phyloP scores from a whole-genome alignment of 2,113 vertebrate genomes.

The Chionodraco myersi region DNA sequence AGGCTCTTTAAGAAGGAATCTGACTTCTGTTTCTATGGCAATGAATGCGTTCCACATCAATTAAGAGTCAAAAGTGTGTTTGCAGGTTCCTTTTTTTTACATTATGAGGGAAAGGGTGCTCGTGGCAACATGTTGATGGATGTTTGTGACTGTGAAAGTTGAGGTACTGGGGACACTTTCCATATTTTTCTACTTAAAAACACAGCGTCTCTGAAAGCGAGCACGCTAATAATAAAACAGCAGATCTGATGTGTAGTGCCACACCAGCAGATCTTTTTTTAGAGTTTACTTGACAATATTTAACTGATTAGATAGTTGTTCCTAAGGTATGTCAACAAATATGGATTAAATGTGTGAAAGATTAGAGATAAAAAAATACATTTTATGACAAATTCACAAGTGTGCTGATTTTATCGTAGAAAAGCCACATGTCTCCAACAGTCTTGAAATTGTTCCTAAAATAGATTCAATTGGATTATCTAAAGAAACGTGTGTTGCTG shows the following conservation, averaged over 20 bases:
- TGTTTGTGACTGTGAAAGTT: constrained; percentile 18
- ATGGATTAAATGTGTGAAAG: neutral
- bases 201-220: constrained; percentile 11
- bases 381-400: no score
- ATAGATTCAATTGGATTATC: neutral
- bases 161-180: neutral
- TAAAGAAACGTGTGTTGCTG: neutral
- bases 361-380: no score
- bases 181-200: constrained; percentile 4
- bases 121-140: constrained; percentile 16
- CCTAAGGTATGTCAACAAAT: neutral
- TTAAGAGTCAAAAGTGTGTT: constrained; percentile 1
- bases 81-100: neutral
- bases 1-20: neutral
- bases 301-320: neutral
- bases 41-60: constrained; percentile 6
- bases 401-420: neutral
- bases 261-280: neutral
- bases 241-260: no score
- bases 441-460: neutral
- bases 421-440: no score
- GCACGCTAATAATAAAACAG: constrained; percentile 7
- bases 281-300: neutral
- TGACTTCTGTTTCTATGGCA: constrained; percentile 11
- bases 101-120: constrained; percentile 13